Base-by-base conservation (phyloP, 2,113 vertebrate species). In the Takifugu flavidus region DNA sequence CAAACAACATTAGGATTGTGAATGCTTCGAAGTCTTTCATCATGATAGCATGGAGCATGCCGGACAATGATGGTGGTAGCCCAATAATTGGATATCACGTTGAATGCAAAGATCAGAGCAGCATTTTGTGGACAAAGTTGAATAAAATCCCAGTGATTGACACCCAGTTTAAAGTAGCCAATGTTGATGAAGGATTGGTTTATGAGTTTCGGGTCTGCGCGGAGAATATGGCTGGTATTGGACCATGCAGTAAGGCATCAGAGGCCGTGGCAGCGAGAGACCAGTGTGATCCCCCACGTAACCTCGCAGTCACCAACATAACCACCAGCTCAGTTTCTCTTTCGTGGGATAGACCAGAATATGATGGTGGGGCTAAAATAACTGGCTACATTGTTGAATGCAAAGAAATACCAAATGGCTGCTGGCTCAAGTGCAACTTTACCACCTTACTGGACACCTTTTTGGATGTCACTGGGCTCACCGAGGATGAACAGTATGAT, bases 381-480 rank as follows among this genome's bases (percentile, higher is more conserved):
- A 99, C 92, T 31, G 95, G 95, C 45, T 99, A 98, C 66, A 91
- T 97, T 74, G 91, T 98, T 82, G 97, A 99, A 80, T 90, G 91
- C 6, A 94, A 90, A 87, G 94, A 98, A 66, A 45, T 96, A 13
- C 96, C 96, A 75, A 93, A 98, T n/a, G 94, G 92, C 39, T 94
- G 95, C 61, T 99, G 97, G 97, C 88, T 98, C 25, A 99, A 99
- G 72, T 98, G 95, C 80, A 99, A 98, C 82, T 99, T 95, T 79
- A 95, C 94, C 49, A 98, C 94, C 52, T 78, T 99, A 50, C 91
- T 92, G 84, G 96, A 98, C 86, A 98, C 94, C 42, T 98, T 86
- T 77, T 94, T 97, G 63, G 95, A 98, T 50, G 92, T 98, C 57
- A 94, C 94, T 65, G 94, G 92, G 69, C 94, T 98, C 46, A 94